phyloP scores from a whole-genome alignment of 2,113 vertebrate species.

The Tringa solitaria region DNA sequence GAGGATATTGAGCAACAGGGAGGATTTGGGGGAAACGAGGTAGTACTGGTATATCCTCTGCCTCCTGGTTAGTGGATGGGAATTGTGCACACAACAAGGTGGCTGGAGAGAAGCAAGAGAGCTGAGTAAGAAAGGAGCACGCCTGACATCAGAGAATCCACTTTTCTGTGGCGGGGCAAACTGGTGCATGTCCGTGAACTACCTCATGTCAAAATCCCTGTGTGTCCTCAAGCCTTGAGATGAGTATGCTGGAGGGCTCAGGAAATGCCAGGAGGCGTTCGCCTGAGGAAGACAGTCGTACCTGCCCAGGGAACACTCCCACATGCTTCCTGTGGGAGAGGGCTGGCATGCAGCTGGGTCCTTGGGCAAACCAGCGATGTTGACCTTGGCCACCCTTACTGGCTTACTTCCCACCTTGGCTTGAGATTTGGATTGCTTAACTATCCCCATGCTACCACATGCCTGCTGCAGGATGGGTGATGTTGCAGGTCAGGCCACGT shows the following conservation, averaged over 20 bases:
- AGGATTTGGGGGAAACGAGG: neutral
- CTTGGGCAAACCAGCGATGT: neutral
- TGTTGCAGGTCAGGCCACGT: accelerated
- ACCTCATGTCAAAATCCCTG: neutral
- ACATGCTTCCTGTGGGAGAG: neutral
- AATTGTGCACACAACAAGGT: neutral
- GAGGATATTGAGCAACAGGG: neutral
- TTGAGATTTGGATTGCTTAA: neutral
- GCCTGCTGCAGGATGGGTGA: neutral
- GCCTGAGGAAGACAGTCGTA: neutral
- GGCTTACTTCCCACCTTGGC: neutral
- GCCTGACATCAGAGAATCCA: neutral
- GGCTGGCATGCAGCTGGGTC: neutral
- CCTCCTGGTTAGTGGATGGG: neutral
- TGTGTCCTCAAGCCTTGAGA: neutral
- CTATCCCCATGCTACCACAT: neutral
- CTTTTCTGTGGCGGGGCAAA: neutral
- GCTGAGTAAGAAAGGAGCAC: neutral
- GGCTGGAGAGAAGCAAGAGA: neutral
- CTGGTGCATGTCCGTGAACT: neutral
- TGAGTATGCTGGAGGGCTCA: neutral
- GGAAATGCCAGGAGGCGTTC: neutral
- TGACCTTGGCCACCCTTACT: neutral
- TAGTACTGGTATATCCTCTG: neutral
- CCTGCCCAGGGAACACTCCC: neutral